These are phyloP conservation scores for Laticauda colubrina DNA, from an alignment of 2,113 vertebrate genomes.

Conservation along the genomic window DNA sequence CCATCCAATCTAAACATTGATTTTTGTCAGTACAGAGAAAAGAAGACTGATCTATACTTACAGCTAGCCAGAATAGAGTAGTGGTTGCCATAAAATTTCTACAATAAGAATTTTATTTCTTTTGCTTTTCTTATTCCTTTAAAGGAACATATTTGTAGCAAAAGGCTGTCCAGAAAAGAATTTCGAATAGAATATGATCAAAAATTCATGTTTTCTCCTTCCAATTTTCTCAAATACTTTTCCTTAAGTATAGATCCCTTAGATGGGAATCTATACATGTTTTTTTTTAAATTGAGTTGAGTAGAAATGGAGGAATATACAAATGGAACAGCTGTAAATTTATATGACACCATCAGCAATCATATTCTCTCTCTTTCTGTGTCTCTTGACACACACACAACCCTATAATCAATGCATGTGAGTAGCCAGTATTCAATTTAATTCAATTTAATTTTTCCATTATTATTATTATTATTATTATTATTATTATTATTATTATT, in stretches of 20 bases:
- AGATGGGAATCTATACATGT: too few species aligned
- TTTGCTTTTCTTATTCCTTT: background rate
- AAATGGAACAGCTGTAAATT: background rate
- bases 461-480: too few species aligned
- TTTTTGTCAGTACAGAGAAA: background rate
- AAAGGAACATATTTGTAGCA: background rate
- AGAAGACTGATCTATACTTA: background rate
- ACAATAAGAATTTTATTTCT: background rate
- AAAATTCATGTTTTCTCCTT: background rate
- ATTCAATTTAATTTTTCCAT: background rate
- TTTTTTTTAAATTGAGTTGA: background rate
- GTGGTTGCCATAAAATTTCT: background rate
- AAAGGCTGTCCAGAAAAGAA: background rate
- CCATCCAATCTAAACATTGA: background rate
- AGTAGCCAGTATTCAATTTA: background rate
- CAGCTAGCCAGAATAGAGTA: background rate
- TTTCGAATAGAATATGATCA: background rate
- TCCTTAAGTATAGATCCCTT: background rate
- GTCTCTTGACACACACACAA: background rate
- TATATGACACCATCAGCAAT: background rate
- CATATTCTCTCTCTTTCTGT: background rate
- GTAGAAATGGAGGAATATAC: background rate
- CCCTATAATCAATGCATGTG: background rate
- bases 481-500: too few species aligned
- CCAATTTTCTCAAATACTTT: background rate